phyloP scores from a whole-genome alignment of 1,140 invertebrate species.

The Caenorhabditis latens region DNA sequence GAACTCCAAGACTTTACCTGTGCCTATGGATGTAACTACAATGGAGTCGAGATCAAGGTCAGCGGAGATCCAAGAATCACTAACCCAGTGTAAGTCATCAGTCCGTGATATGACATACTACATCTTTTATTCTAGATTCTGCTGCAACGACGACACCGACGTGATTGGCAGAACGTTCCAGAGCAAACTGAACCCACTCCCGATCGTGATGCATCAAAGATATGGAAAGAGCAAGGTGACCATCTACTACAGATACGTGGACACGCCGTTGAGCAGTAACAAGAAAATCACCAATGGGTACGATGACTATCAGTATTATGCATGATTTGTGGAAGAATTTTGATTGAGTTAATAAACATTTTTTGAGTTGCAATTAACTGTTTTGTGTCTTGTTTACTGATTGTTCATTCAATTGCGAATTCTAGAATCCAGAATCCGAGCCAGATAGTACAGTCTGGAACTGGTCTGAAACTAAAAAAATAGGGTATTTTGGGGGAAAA shows the following conservation, averaged over 20 bases:
- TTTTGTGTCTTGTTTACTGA: background rate
- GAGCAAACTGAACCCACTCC: background rate
- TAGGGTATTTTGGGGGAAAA: too few relatives aligned
- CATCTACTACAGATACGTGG: conserved; percentile 26
- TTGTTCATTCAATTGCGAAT: too few relatives aligned
- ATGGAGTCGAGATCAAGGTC: conserved; percentile 52
- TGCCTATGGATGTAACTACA: conserved; percentile 51
- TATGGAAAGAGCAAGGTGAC: conserved; percentile 6
- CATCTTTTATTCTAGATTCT: conserved; percentile 17
- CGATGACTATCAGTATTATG: conserved; percentile 41
- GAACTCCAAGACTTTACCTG: background rate
- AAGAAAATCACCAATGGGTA: conserved; percentile 17
- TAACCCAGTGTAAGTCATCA: background rate
- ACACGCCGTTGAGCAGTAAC: conserved; percentile 25
- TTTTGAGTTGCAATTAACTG: background rate
- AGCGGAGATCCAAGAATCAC: conserved; percentile 48
- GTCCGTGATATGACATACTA: background rate
- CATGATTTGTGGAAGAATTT: background rate
- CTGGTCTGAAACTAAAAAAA: too few relatives aligned
- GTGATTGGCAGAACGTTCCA: background rate
- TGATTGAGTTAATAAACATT: background rate
- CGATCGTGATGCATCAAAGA: conserved; percentile 25
- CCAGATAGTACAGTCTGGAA: too few relatives aligned
- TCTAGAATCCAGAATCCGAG: too few relatives aligned
- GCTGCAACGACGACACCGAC: background rate